Conservation (phyloP, 2,888 invertebrate species). For the Meloe dianella region DNA sequence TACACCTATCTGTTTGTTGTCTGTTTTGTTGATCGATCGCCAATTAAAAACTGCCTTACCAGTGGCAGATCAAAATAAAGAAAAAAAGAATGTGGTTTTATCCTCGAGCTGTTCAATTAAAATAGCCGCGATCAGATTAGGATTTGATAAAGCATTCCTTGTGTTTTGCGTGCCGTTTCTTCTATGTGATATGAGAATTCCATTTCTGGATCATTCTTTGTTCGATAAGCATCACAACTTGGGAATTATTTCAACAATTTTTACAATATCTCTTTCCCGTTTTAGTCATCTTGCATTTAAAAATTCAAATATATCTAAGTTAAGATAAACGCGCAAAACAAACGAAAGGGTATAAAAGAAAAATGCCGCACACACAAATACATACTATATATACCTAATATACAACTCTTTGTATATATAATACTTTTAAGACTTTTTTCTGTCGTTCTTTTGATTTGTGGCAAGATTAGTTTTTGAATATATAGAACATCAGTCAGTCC, state of each 20-base stretch:
- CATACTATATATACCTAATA: not conserved
- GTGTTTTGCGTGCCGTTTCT: conserved; percentile 34
- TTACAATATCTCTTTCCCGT: conserved; percentile 43
- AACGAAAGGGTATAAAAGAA: conserved; percentile 39
- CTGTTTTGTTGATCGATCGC: conserved; percentile 8
- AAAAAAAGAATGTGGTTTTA: not conserved
- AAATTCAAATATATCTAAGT: conserved; percentile 44
- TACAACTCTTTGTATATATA: conserved; percentile 33
- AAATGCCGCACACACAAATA: conserved; percentile 30
- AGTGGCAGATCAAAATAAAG: conserved; percentile 2
- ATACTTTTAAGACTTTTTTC: conserved; percentile 35
- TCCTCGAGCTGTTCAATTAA: conserved; percentile 26
- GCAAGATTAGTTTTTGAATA: conserved; percentile 41
- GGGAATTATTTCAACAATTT: conserved; percentile 45
- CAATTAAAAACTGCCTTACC: conserved; percentile 11
- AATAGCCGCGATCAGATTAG: conserved; percentile 29
- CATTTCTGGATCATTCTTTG: conserved; percentile 41
- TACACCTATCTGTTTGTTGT: not conserved
- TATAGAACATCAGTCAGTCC: conserved; percentile 26
- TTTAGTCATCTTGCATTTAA: conserved; percentile 43
- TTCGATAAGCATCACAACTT: conserved; percentile 37
- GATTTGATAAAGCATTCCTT: conserved; percentile 28
- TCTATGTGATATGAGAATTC: conserved; percentile 38
- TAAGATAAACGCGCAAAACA: conserved; percentile 37
- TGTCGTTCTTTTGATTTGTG: conserved; percentile 34